Evolutionary conservation across 2,888 invertebrate species (phyloP), one percentile per base, ranked within the genome.

Genomic region (Apamea anceps): DNA sequence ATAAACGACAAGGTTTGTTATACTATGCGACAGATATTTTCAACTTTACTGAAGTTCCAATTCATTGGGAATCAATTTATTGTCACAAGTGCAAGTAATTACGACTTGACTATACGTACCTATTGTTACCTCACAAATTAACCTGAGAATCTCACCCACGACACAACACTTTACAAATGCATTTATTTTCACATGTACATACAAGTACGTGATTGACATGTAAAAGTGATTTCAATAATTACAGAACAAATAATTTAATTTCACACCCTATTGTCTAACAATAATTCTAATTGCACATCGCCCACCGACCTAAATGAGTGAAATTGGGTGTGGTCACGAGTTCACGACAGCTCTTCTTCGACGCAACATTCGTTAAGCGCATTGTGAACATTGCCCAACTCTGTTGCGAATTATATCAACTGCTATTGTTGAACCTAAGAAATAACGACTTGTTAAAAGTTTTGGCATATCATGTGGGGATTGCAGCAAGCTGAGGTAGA

Each of bases 301-400:
- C 72, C 76, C 78, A 84, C 82, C 63, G 79, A 77, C 79, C 65
- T 63, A 74, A 74, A 84, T 84, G 77, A 81, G 81, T 82, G 89
- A 90, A 90, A 89, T 90, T 84, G 87, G 76, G 88, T 65, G 76
- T 85, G 72, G 70, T 67, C 57, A 77, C 73, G 74, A 78, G 79
- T 37, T 78, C 77, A 79, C 25, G 83, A 42, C 62, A 48, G 81
- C 63, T 60, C 5, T 10, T 75, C 63, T 28, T 72, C 65, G 62
- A 54, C 73, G 85, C 75, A 79, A 80, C 66, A 51, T 79, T 77
- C 78, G 66, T 80, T 76, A 80, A 60, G 12, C 75, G 72, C 87
- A 75, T 87, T 87, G 83, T 86, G 67, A 28, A 57, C 21, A 70
- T 88, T 86, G 60, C 79, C 73, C 76, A 88, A 88, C 57, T 18